A percentile compares a stretch with the other conserved stretches of the same genome.
Conservation (phyloP, 2,888 invertebrate genomes). For the Rhingia campestris region DNA sequence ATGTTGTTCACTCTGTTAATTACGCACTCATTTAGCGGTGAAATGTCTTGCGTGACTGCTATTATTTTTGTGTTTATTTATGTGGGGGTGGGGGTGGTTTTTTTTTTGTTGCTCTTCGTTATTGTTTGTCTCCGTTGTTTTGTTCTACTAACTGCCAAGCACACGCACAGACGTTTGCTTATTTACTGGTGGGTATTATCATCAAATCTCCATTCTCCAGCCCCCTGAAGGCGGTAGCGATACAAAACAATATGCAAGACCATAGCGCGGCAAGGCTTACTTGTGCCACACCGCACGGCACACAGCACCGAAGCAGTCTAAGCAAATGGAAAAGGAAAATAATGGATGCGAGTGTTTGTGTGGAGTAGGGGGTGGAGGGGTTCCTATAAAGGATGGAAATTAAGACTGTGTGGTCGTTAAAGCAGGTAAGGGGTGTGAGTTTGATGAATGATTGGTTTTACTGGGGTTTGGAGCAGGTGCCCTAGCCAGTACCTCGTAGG, state of each 20-base stretch:
- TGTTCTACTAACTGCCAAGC: slow-evolving; percentile 6
- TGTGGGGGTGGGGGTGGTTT: slow-evolving; percentile 9
- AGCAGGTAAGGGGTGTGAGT: too few species aligned
- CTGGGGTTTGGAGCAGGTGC: too few species aligned
- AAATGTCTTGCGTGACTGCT: slow-evolving; percentile 74
- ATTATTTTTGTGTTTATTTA: slow-evolving; percentile 66
- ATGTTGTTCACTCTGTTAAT: slow-evolving; percentile 73
- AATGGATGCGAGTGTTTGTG: slow-evolving; percentile 47
- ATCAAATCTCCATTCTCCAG: slow-evolving; percentile 14
- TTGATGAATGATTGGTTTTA: too few species aligned
- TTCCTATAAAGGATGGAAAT: neutral
- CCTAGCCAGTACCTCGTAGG: too few species aligned
- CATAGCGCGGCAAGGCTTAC: slow-evolving; percentile 19
- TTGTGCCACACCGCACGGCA: slow-evolving; percentile 29
- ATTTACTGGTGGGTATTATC: slow-evolving; percentile 56
- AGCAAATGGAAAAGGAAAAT: slow-evolving; percentile 70
- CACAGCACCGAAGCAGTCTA: slow-evolving; percentile 56
- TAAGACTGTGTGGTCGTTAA: neutral
- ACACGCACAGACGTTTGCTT: slow-evolving; percentile 45
- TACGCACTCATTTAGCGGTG: slow-evolving; percentile 74
- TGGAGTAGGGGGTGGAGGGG: slow-evolving; percentile 16
- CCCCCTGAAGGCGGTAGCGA: neutral
- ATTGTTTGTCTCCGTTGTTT: slow-evolving; percentile 5
- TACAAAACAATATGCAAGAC: slow-evolving; percentile 32
- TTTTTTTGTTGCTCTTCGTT: slow-evolving; percentile 22